Evolutionary conservation across 2,113 vertebrate genomes (phyloP).

Genomic region (Platysteira castanea): DNA sequence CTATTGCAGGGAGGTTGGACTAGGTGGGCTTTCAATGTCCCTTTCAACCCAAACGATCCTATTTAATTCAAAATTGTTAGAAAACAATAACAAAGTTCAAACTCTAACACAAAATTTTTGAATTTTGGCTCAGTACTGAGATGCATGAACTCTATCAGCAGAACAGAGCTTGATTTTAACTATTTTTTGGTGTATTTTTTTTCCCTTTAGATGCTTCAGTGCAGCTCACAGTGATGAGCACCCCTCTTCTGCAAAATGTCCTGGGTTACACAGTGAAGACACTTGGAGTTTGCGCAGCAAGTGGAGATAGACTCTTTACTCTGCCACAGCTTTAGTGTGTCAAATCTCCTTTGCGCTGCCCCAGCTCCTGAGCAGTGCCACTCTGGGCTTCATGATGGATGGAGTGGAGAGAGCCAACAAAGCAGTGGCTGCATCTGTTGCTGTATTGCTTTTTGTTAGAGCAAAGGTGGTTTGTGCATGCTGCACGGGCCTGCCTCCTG

Average conservation of each 20-base stretch:
- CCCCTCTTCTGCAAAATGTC: not conserved
- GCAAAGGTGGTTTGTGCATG: not conserved
- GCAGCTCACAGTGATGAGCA: not conserved
- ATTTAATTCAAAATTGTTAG: not conserved
- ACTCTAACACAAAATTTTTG: not conserved
- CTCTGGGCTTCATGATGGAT: not conserved
- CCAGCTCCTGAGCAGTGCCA: not conserved
- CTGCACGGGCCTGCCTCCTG: not conserved
- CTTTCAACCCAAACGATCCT: not conserved
- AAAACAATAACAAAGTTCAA: not conserved
- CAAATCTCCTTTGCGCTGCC: not conserved
- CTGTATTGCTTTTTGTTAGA: not conserved
- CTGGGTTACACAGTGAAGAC: accelerated
- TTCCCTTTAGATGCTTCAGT: not conserved
- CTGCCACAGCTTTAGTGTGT: not conserved
- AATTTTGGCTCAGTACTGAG: not conserved
- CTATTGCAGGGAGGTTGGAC: not conserved
- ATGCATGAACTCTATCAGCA: not conserved
- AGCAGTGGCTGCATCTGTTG: not conserved
- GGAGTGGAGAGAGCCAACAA: not conserved
- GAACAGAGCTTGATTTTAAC: not conserved
- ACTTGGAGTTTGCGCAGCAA: not conserved
- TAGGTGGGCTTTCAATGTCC: not conserved
- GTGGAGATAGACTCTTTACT: too few relatives aligned
- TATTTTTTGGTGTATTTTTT: not conserved